Conservation (phyloP, 2,888 invertebrate species). For the Volucella zonaria region DNA sequence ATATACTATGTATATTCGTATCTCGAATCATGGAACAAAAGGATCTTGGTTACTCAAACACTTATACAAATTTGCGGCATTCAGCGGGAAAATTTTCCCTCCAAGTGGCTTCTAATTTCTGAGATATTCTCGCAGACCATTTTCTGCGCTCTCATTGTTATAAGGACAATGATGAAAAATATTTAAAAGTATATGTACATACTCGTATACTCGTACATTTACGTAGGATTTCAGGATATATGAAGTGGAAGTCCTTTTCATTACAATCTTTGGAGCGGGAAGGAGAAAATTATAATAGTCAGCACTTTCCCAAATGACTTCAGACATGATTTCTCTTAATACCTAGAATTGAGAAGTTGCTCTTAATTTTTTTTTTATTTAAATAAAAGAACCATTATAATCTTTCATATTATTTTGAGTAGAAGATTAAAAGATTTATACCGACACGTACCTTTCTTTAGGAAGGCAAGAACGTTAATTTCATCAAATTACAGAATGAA, state of each 20-base stretch:
- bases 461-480: too few species aligned
- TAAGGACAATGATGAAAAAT: background rate
- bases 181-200: background rate
- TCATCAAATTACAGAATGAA: too few species aligned
- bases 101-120: background rate
- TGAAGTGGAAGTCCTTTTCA: constrained; percentile 3
- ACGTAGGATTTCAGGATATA: background rate
- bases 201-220: background rate
- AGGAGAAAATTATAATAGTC: background rate
- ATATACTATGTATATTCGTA: background rate
- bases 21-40: background rate
- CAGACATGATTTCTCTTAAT: background rate
- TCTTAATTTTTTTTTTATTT: too few species aligned
- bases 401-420: background rate
- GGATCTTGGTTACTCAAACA: background rate
- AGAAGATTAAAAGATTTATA: background rate
- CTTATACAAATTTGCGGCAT: background rate
- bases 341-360: background rate
- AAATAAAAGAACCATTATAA: too few species aligned
- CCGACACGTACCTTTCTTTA: too few species aligned
- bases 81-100: background rate
- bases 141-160: background rate
- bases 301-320: constrained; percentile 5
- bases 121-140: constrained; percentile 1
- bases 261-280: background rate